Conservation (phyloP, 2,113 vertebrate species). For the Otocyon megalotis region DNA sequence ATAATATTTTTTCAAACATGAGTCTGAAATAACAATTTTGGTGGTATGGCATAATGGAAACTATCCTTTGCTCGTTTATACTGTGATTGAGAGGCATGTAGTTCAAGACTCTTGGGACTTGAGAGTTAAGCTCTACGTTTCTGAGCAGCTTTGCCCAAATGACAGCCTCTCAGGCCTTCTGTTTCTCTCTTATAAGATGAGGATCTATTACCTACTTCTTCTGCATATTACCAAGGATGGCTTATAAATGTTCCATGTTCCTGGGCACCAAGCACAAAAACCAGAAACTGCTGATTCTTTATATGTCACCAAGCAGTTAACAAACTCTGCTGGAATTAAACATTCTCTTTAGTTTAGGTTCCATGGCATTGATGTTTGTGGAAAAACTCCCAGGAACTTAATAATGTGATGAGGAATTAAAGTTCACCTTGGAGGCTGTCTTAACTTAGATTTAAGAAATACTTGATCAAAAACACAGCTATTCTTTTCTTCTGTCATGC, state of each 20-base stretch:
- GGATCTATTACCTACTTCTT: background rate
- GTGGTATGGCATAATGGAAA: background rate
- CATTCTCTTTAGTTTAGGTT: constrained; percentile 16
- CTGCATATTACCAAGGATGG: background rate
- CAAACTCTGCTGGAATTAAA: background rate
- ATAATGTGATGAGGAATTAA: constrained; percentile 4
- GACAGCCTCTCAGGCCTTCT: background rate
- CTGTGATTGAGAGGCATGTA: background rate
- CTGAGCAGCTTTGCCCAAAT: background rate
- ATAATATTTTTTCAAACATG: background rate
- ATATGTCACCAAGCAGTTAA: background rate
- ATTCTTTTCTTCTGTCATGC: background rate
- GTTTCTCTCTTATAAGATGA: background rate
- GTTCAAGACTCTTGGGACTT: background rate
- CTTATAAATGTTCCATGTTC: background rate
- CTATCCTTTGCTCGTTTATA: background rate
- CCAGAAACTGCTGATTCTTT: background rate
- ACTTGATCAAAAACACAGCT: constrained; percentile 58
- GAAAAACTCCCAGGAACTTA: constrained; percentile 16
- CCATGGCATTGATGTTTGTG: background rate
- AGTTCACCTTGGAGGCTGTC: constrained; percentile 56
- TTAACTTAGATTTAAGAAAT: constrained; percentile 61
- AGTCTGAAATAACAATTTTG: background rate
- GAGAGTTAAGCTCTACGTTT: background rate
- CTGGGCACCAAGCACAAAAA: background rate